Conservation (phyloP, 2,113 vertebrate genomes). For the Hemiprocne comata region DNA sequence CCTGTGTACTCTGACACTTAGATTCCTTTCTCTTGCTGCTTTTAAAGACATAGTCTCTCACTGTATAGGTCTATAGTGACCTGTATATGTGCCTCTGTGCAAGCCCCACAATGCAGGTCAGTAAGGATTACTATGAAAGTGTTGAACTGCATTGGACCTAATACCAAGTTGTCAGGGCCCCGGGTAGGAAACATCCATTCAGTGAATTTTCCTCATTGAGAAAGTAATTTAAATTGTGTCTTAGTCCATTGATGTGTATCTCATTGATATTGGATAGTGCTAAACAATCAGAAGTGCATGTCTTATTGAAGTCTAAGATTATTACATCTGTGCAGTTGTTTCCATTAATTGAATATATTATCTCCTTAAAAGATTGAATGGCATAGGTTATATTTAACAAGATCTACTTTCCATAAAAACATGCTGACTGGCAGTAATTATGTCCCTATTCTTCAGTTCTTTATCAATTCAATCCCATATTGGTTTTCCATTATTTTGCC, state of each 20-base stretch:
- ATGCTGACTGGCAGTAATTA: neutral
- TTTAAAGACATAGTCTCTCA: neutral
- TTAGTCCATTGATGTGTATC: neutral
- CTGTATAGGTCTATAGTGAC: neutral
- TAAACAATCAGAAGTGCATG: neutral
- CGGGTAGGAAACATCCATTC: neutral
- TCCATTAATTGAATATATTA: neutral
- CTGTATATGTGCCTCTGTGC: neutral
- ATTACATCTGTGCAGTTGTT: neutral
- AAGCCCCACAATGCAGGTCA: neutral
- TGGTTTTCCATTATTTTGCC: neutral
- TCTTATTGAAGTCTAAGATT: neutral
- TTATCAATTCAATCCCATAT: neutral
- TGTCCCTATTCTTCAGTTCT: neutral
- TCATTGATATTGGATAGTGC: neutral
- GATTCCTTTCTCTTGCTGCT: neutral
- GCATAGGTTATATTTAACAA: neutral
- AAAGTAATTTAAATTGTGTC: neutral
- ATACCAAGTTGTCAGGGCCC: neutral
- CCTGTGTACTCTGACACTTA: neutral
- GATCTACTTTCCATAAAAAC: neutral
- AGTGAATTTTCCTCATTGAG: neutral
- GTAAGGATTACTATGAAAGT: neutral
- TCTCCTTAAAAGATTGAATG: neutral
- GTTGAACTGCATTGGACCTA: neutral